These are phyloP conservation scores for Smutsia gigantea DNA, from an alignment of 2,797 vertebrate species.

Conservation along the genomic window DNA sequence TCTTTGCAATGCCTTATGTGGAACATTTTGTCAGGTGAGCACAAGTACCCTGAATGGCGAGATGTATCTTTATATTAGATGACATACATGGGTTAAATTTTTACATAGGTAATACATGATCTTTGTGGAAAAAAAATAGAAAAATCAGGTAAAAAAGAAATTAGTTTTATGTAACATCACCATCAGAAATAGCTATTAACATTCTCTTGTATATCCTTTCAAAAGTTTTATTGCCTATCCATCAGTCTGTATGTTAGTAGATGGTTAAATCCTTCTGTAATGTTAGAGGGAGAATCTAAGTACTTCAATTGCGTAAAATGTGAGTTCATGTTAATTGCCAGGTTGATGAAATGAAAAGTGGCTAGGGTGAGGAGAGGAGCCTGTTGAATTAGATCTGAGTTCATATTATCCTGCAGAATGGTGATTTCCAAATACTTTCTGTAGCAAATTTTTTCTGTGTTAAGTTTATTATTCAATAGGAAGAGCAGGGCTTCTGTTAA, in stretches of 20 bases:
- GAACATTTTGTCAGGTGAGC: conserved; percentile 91
- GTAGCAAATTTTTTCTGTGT: not conserved
- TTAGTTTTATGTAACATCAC: not conserved
- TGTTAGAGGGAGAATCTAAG: not conserved
- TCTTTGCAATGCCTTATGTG: conserved; percentile 92
- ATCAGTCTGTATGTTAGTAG: not conserved
- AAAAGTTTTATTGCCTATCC: not conserved
- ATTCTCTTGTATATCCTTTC: not conserved
- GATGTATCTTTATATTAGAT: not conserved
- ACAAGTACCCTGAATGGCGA: not conserved
- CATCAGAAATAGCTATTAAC: not conserved
- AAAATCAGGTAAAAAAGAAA: not conserved
- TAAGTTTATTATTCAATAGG: not conserved
- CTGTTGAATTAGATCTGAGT: not conserved
- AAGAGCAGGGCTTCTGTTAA: not conserved
- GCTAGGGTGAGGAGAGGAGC: not conserved
- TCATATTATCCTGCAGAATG: not conserved
- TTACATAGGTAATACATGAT: not conserved
- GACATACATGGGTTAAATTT: not conserved
- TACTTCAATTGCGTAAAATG: not conserved
- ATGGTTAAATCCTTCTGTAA: not conserved
- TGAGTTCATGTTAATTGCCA: not conserved
- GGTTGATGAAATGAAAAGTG: not conserved
- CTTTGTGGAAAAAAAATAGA: not conserved
- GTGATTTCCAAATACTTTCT: not conserved